Evolutionary conservation across 2,888 invertebrate species (phyloP).

Genomic region (Limnephilus marmoratus): DNA sequence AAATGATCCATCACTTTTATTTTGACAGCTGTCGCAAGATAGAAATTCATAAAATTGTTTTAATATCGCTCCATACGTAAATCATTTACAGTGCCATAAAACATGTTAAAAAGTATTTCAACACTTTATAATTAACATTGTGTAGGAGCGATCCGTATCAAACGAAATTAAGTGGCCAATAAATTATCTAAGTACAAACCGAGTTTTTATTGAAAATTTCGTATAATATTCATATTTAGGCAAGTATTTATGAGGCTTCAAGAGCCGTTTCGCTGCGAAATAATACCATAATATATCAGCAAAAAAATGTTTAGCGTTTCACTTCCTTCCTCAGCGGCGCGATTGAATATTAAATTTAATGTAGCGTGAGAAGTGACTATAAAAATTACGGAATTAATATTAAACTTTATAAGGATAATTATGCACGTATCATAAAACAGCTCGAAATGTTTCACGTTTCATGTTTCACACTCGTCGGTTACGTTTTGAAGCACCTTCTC

Average conservation of each 20-base stretch:
- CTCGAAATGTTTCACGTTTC: background rate
- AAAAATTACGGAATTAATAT: slow-evolving; percentile 5
- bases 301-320: background rate
- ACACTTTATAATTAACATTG: background rate
- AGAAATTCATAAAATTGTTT: background rate
- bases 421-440: slow-evolving; percentile 2
- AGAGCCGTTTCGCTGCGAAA: background rate
- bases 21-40: slow-evolving; percentile 9
- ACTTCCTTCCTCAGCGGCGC: background rate
- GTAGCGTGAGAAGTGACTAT: slow-evolving; percentile 19
- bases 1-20: slow-evolving; percentile 9
- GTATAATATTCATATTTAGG: slow-evolving; percentile 2
- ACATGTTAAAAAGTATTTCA: background rate
- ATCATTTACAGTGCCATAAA: background rate
- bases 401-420: slow-evolving; percentile 2
- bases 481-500: background rate
- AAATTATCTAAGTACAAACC: background rate
- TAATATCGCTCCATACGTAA: background rate
- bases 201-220: background rate
- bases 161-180: background rate
- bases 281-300: background rate
- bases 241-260: background rate
- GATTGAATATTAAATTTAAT: slow-evolving; percentile 16
- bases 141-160: background rate
- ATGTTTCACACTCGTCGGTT: background rate